These are phyloP conservation scores for Sinelater perroti DNA, from an alignment of 2,888 invertebrate species.

Conservation along the genomic window DNA sequence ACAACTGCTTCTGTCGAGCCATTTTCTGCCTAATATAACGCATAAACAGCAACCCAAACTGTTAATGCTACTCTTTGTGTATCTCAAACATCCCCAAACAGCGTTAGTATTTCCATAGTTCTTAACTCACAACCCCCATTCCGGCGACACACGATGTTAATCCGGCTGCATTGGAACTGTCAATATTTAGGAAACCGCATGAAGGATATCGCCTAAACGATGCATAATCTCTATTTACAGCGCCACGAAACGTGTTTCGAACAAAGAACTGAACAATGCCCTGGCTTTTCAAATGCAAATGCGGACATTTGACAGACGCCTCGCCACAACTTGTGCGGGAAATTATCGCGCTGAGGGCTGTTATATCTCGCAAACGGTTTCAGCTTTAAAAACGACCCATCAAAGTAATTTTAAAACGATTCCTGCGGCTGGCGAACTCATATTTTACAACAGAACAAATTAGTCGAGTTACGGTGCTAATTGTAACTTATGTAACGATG, in stretches of 20 bases:
- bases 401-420: constrained; percentile 27
- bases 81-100: no score
- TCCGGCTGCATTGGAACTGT: constrained; percentile 10
- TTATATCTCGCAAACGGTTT: constrained; percentile 23
- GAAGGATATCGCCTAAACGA: constrained; percentile 32
- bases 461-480: constrained; percentile 2
- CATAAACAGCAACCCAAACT: no score
- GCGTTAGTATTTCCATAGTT: no score
- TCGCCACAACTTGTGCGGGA: constrained; percentile 35
- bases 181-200: constrained; percentile 29
- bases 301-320: constrained; percentile 44
- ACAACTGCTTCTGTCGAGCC: no score
- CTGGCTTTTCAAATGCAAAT: constrained; percentile 44
- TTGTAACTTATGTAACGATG: constrained; percentile 5
- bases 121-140: no score
- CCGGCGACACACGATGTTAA: no score
- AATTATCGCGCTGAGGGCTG: constrained; percentile 40
- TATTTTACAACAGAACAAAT: constrained; percentile 1
- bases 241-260: constrained; percentile 42
- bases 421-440: background rate
- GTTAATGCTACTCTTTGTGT: no score
- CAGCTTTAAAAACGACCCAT: constrained; percentile 32
- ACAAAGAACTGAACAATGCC: constrained; percentile 42
- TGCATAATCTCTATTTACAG: constrained; percentile 42
- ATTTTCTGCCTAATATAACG: no score